These are phyloP conservation scores for Ommatoiulus sabulosus DNA, from an alignment of 2,888 invertebrate genomes.

Conservation along the genomic window DNA sequence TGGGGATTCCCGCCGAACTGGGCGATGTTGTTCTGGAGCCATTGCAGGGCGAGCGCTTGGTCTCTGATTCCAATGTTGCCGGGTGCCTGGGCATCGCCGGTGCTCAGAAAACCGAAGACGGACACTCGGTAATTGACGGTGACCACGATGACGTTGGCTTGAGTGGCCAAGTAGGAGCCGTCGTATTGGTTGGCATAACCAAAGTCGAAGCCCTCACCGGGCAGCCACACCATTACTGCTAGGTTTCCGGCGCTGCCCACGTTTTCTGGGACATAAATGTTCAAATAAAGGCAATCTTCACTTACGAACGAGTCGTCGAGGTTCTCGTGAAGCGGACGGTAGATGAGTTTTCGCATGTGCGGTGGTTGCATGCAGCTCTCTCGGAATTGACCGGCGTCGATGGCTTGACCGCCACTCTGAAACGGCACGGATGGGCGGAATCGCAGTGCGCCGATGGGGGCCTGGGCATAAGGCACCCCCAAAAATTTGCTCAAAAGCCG, in stretches of 20 bases:
- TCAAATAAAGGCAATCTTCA: slow-evolving; percentile 86
- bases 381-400: slow-evolving; percentile 60
- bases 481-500: slow-evolving; percentile 60
- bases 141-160: slow-evolving; percentile 71
- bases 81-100: slow-evolving; percentile 62
- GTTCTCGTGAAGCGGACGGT: slow-evolving; percentile 61
- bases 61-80: slow-evolving; percentile 66
- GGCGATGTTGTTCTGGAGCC: slow-evolving; percentile 65
- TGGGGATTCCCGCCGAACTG: slow-evolving; percentile 65
- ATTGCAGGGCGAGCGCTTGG: slow-evolving; percentile 65
- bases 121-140: slow-evolving; percentile 72
- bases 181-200: slow-evolving; percentile 71
- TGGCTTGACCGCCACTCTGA: slow-evolving; percentile 73
- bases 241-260: background rate
- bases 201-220: slow-evolving; percentile 68
- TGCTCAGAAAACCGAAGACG: slow-evolving; percentile 68
- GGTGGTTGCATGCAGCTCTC: slow-evolving; percentile 63
- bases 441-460: slow-evolving; percentile 62
- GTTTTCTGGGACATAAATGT: slow-evolving; percentile 81
- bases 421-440: slow-evolving; percentile 61
- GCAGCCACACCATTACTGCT: slow-evolving; percentile 79
- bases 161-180: slow-evolving; percentile 70
- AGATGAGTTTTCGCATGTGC: slow-evolving; percentile 62
- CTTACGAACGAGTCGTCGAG: slow-evolving; percentile 58
- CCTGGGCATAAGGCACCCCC: slow-evolving; percentile 64